These are phyloP conservation scores for Falco berigora DNA, from an alignment of 2,797 vertebrate species.

Conservation along the genomic window DNA sequence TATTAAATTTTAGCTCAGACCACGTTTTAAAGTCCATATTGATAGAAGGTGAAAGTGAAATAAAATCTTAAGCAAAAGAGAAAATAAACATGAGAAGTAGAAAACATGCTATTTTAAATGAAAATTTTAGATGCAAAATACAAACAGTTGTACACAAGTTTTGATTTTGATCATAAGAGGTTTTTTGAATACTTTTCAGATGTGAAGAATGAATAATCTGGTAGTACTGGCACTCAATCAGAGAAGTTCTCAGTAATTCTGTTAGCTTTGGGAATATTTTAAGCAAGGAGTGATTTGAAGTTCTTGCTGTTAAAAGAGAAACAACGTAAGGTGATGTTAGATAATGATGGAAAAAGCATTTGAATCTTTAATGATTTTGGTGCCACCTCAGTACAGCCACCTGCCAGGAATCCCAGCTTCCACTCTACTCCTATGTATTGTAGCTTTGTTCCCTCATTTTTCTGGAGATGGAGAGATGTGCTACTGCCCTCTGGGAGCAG, in stretches of 20 bases:
- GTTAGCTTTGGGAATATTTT: background rate
- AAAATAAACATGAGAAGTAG: background rate
- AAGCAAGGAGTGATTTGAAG: background rate
- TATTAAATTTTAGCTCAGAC: conserved; percentile 46
- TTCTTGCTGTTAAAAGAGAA: background rate
- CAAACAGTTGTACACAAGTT: background rate
- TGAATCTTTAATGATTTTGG: background rate
- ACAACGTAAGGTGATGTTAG: background rate
- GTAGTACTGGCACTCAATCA: background rate
- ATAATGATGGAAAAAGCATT: background rate
- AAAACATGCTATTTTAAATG: background rate
- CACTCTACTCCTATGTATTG: background rate
- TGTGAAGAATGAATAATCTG: background rate
- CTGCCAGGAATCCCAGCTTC: background rate
- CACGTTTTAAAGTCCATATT: conserved; percentile 9
- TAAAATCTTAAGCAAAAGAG: conserved; percentile 3
- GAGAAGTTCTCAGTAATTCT: background rate
- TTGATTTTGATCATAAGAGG: background rate
- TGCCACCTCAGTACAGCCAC: background rate
- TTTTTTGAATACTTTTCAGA: background rate
- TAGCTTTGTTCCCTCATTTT: background rate
- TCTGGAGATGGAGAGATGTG: background rate
- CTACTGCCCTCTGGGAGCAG: background rate
- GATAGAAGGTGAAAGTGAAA: background rate
- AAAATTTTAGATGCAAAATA: background rate